phyloP scores from a whole-genome alignment of 2,113 vertebrate species.

The Macroglossus sobrinus region DNA sequence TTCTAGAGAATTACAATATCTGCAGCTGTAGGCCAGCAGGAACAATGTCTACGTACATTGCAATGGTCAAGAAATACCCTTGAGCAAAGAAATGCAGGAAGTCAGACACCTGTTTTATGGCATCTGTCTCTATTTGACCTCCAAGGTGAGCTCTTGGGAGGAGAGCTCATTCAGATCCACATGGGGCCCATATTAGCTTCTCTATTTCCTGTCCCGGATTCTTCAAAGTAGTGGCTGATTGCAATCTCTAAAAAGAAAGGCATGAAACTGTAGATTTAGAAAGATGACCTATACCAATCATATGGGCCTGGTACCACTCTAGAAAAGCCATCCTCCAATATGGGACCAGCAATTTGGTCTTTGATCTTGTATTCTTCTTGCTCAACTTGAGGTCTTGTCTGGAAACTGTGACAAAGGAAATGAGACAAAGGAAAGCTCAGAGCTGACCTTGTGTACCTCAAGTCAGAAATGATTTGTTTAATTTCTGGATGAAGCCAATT shows the following conservation, averaged over 20 bases:
- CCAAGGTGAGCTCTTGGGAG: rapidly evolving
- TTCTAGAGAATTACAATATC: not conserved
- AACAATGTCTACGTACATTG: rapidly evolving
- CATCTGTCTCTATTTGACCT: not conserved
- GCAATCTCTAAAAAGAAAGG: not conserved
- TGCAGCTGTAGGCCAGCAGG: rapidly evolving
- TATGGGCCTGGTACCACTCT: rapidly evolving
- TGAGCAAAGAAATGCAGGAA: rapidly evolving
- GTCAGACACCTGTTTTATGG: rapidly evolving
- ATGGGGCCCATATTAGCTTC: rapidly evolving
- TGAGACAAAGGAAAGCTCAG: not conserved
- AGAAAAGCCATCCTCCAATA: rapidly evolving
- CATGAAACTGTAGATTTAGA: not conserved
- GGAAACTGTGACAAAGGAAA: not conserved
- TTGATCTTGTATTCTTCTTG: not conserved
- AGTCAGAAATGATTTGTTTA: not conserved
- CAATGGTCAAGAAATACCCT: not conserved
- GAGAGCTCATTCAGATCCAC: not conserved
- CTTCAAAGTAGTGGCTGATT: not conserved
- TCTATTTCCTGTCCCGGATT: not conserved
- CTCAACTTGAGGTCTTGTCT: rapidly evolving
- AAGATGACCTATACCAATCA: not conserved
- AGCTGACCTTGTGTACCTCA: not conserved
- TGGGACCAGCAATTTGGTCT: rapidly evolving
- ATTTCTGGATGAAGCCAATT: not conserved